Percentiles rank a stretch among this genome's conserved stretches.
Evolutionary conservation across 2,113 vertebrate species (phyloP).

Genomic region (Ploceus nigricollis): DNA sequence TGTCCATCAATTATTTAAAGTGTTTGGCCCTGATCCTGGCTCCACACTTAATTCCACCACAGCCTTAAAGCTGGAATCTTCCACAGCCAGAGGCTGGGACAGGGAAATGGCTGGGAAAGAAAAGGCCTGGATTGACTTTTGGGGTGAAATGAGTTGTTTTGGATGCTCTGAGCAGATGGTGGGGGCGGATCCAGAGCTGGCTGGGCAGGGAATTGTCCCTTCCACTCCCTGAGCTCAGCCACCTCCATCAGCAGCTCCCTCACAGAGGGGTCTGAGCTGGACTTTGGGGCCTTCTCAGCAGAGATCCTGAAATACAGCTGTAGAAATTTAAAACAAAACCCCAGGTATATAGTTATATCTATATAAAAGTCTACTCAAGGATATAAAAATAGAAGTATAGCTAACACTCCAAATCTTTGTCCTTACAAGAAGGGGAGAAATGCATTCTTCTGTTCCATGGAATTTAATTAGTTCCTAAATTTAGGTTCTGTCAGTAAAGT

Average conservation of each 20-base stretch:
- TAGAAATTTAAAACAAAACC: background rate
- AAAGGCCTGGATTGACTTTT: background rate
- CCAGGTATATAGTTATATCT: background rate
- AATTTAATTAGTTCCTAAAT: constrained; percentile 56
- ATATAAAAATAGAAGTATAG: background rate
- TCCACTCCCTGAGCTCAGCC: background rate
- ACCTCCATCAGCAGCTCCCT: background rate
- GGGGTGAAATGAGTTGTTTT: background rate
- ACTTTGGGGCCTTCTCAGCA: background rate
- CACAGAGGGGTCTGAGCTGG: background rate
- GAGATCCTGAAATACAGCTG: background rate
- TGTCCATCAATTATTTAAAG: constrained; percentile 38
- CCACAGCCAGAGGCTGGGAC: background rate
- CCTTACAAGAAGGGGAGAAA: background rate
- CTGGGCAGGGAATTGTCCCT: background rate
- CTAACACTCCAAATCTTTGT: background rate
- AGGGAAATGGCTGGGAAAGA: background rate
- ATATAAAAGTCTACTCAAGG: background rate
- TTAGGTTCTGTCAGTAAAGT: constrained; percentile 28
- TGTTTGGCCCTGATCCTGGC: background rate
- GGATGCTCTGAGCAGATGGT: background rate
- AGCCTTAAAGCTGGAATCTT: background rate
- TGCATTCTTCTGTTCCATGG: background rate
- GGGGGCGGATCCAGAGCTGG: background rate
- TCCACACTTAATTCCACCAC: background rate